phyloP scores from a whole-genome alignment of 2,888 invertebrate genomes.

The Xestobium rufovillosum region DNA sequence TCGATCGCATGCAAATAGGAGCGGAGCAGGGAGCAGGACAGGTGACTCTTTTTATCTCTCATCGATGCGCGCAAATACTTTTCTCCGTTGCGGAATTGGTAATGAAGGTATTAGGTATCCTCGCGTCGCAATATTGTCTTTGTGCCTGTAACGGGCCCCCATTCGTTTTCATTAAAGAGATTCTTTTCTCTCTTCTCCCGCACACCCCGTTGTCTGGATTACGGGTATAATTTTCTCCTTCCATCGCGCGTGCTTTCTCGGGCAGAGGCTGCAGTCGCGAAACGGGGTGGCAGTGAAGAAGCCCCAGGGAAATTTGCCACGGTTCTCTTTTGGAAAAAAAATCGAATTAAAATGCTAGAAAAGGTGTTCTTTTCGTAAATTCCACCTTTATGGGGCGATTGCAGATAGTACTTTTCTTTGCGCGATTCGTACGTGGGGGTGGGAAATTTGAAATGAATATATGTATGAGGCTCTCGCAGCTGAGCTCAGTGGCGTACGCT shows the following conservation, averaged over 20 bases:
- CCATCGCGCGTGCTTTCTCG: constrained; percentile 24
- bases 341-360: constrained; percentile 33
- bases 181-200: constrained; percentile 29
- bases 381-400: too few species aligned
- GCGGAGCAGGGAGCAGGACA: constrained; percentile 18
- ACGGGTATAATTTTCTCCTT: constrained; percentile 19
- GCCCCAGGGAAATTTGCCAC: constrained; percentile 31
- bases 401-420: too few species aligned
- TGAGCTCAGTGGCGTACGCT: too few species aligned
- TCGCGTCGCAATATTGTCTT: constrained; percentile 33
- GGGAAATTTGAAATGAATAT: too few species aligned
- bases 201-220: constrained; percentile 24
- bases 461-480: too few species aligned
- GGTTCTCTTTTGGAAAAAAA: constrained; percentile 25
- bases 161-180: constrained; percentile 37
- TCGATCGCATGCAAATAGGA: constrained; percentile 21
- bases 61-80: constrained; percentile 9
- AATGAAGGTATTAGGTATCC: constrained; percentile 27
- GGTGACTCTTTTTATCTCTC: constrained; percentile 18
- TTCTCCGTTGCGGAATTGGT: constrained; percentile 11
- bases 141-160: constrained; percentile 27
- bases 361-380: too few species aligned
- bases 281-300: too few species aligned
- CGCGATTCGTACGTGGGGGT: too few species aligned
- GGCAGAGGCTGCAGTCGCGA: too few species aligned